Percentiles rank a stretch among this genome's conserved stretches.
Conservation (phyloP, 2,797 vertebrate genomes). For the Taeniopygia guttata region DNA sequence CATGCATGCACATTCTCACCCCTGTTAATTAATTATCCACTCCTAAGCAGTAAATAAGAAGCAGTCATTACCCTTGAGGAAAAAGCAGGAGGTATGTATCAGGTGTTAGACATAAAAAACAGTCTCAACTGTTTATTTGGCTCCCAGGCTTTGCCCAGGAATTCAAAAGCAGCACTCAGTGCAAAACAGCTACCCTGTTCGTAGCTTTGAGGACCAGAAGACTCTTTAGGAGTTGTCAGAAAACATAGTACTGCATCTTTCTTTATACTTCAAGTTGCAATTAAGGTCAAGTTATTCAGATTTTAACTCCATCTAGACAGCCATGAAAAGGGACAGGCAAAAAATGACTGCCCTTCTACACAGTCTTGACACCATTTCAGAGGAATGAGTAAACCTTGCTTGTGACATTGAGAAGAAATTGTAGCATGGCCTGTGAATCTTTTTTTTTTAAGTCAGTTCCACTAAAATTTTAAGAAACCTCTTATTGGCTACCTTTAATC, state of each 20-base stretch:
- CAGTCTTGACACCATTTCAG: background rate
- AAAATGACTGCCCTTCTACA: background rate
- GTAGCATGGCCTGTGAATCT: background rate
- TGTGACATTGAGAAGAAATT: background rate
- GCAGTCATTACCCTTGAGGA: constrained; percentile 15
- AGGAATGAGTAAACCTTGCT: background rate
- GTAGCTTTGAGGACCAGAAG: background rate
- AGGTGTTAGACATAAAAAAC: constrained; percentile 34
- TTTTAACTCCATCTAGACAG: background rate
- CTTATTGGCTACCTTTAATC: background rate
- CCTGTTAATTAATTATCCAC: constrained; percentile 46
- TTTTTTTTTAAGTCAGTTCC: background rate
- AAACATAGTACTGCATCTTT: background rate
- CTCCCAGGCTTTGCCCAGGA: background rate
- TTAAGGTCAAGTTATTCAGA: background rate
- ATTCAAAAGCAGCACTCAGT: background rate
- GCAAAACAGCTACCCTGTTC: background rate
- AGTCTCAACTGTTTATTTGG: background rate
- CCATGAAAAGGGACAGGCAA: background rate
- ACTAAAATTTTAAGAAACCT: background rate
- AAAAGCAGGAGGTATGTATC: background rate
- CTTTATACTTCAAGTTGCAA: background rate
- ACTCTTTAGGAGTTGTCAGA: background rate
- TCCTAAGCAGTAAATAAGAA: constrained; percentile 38
- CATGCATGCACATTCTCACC: constrained; percentile 5